Evolutionary conservation across 2,113 vertebrate genomes (phyloP).

Genomic region (Phoxinus phoxinus): DNA sequence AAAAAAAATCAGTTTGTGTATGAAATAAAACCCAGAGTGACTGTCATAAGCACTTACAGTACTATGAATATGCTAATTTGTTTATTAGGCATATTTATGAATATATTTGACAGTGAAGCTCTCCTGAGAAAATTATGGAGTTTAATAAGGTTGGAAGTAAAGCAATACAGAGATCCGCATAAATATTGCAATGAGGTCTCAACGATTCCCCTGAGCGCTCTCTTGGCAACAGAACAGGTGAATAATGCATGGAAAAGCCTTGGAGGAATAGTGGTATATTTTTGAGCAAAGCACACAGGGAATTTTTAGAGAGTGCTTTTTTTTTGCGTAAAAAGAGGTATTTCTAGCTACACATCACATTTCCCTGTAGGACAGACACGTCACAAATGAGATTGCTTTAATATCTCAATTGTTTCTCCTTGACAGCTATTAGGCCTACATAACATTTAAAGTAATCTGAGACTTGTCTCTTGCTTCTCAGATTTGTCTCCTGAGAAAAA

Average conservation of each 20-base stretch:
- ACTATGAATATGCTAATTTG: slow-evolving; percentile 50
- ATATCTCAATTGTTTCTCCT: slow-evolving; percentile 1
- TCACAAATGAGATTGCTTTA: background rate
- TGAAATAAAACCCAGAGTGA: slow-evolving; percentile 20
- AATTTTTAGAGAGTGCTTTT: slow-evolving; percentile 60
- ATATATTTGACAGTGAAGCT: slow-evolving; percentile 51
- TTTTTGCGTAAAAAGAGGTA: background rate
- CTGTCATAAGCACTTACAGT: slow-evolving; percentile 38
- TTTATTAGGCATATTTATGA: slow-evolving; percentile 58
- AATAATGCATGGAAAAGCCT: slow-evolving; percentile 76
- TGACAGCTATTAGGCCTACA: background rate
- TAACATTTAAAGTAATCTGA: background rate
- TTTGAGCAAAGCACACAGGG: slow-evolving; percentile 67
- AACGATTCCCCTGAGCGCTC: slow-evolving; percentile 74
- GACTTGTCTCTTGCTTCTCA: background rate
- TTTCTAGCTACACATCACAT: slow-evolving; percentile 5
- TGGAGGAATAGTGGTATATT: slow-evolving; percentile 72
- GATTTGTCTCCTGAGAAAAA: background rate
- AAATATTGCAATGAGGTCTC: slow-evolving; percentile 76
- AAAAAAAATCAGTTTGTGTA: slow-evolving; percentile 18
- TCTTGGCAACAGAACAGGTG: slow-evolving; percentile 73
- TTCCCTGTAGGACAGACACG: background rate
- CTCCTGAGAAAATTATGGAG: slow-evolving; percentile 53
- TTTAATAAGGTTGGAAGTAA: slow-evolving; percentile 60
- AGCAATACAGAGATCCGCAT: slow-evolving; percentile 69